Evolutionary conservation across 2,797 vertebrate genomes (phyloP).

Genomic region (Acridotheres tristis): DNA sequence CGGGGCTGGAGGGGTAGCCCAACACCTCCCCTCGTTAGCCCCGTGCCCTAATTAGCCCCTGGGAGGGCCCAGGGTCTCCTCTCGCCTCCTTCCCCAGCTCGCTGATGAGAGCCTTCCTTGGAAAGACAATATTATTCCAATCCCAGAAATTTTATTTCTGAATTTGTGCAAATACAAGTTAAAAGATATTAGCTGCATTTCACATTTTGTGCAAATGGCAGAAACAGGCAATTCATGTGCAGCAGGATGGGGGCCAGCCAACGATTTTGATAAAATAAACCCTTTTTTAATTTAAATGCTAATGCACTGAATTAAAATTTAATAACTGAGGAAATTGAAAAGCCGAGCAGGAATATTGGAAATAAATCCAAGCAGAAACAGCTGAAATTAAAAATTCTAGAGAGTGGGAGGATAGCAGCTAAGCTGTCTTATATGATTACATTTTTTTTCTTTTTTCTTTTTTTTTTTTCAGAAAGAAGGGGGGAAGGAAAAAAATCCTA

Average conservation of each 20-base stretch:
- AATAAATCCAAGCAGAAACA: constrained; percentile 99
- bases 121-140: constrained; percentile 81
- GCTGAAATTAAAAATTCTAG: constrained; percentile 99
- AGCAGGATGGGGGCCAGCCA: constrained; percentile 80
- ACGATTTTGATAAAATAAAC: constrained; percentile 92
- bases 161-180: constrained; percentile 82
- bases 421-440: constrained; percentile 98
- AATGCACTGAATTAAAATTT: constrained; percentile 99
- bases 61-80: background rate
- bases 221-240: constrained; percentile 80
- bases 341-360: constrained; percentile 99
- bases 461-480: constrained; percentile 82
- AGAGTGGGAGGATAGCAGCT: constrained; percentile 91
- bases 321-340: constrained; percentile 99
- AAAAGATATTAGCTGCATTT: constrained; percentile 80
- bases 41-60: background rate
- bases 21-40: background rate
- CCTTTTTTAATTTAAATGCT: constrained; percentile 99
- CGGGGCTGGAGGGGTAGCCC: background rate
- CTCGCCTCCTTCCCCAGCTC: background rate
- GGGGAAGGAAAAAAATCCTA: constrained; percentile 74
- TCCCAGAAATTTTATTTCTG: constrained; percentile 80
- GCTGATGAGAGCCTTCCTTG: constrained; percentile 69
- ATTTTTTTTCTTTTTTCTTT: constrained; percentile 84
- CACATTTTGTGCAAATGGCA: constrained; percentile 81